Base-by-base conservation (phyloP, 1,140 invertebrate species). In the Drosophila persimilis region DNA sequence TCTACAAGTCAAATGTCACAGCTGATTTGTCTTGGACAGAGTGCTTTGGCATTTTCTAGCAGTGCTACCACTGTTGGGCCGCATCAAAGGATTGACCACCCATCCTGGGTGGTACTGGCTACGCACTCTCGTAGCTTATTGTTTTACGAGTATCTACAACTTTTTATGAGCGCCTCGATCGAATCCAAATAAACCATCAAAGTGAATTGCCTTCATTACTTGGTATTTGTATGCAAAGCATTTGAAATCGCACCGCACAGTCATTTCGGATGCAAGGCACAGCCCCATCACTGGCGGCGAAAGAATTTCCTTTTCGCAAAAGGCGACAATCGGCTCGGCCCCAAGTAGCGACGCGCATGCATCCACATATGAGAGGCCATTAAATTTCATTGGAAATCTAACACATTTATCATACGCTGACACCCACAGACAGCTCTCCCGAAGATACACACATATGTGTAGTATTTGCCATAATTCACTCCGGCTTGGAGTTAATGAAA, bases 371-470 rank as follows among this genome's bases (percentile, higher is more conserved):
- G 54, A 41, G 46, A 46, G 72, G 56, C 55, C 58, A 88, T 81
- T 65, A 81, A 80, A 81, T 77, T 86, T 86, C 81, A 81, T 88
- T 88, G 81, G 81, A 86, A 86, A 81, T 86, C 81, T 88, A 81
- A 88, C 73, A 78, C 77, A 86, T 86, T 88, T 74, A 86, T 86
- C 77, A 88, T 62, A 52, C 64, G 55, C 52, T 39, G 51, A 61
- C 59, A 57, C 65, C 64, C 63, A 47, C 24, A 41, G 29, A 26
- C 29, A 55, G 35, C 35, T 39, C 35, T 5, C 35, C 11, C 35
- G 7, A 7, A 29, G 29, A 35, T 35, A 11, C 7, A 31, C 2
- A 20, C 20, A 20, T 20, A 2, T 20, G 20, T 20, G 20, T 20
- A 20, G 8, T 31, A 31, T 35, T 35, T 35, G 48, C 46, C 80